phyloP scores from a whole-genome alignment of 2,113 vertebrate species.

The Ciconia maguari region DNA sequence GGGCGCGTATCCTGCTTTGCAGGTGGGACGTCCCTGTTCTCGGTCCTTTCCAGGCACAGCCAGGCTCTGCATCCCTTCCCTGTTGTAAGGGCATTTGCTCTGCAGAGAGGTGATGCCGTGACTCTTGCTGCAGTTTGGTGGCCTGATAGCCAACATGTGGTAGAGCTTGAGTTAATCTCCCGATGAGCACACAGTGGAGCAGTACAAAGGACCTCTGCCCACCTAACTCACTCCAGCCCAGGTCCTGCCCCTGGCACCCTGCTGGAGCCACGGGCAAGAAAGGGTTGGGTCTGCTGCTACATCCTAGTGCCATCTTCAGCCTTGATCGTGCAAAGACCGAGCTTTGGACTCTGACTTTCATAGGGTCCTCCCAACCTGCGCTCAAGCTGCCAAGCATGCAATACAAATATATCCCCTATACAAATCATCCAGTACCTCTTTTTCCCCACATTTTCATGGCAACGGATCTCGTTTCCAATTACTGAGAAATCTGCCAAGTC shows the following conservation, averaged over 20 bases:
- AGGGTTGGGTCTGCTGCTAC: neutral
- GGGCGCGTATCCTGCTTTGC: neutral
- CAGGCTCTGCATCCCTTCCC: neutral
- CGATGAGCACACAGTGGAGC: rapidly evolving
- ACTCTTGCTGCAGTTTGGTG: neutral
- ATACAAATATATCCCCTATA: neutral
- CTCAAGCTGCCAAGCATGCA: neutral
- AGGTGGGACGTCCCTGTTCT: neutral
- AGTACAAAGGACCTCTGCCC: neutral
- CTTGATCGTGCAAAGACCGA: neutral
- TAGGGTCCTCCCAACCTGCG: neutral
- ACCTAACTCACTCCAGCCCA: neutral
- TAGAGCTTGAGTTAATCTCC: neutral
- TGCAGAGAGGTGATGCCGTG: neutral
- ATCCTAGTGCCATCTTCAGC: neutral
- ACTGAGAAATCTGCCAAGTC: neutral
- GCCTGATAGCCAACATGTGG: neutral
- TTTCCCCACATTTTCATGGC: neutral
- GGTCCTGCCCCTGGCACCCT: rapidly evolving
- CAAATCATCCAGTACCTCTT: neutral
- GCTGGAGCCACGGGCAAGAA: neutral
- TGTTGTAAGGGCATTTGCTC: neutral
- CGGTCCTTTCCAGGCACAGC: neutral
- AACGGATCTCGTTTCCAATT: neutral
- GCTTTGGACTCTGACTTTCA: neutral